Percentiles rank a stretch among this genome's conserved stretches.
Evolutionary conservation across 2,888 invertebrate species (phyloP).

Genomic region (Eurytoma adleriae): DNA sequence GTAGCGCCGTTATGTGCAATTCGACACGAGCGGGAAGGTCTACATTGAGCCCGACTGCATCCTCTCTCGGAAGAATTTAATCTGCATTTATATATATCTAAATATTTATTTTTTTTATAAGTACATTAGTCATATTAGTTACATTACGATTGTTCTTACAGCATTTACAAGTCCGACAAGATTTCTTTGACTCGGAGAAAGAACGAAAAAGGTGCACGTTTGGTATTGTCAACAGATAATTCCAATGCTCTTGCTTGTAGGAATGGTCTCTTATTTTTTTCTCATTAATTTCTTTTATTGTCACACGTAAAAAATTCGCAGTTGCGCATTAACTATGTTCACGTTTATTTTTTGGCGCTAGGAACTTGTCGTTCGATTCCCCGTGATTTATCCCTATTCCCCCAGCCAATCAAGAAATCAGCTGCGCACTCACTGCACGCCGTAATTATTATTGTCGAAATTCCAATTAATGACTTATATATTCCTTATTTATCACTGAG

Average conservation of each 20-base stretch:
- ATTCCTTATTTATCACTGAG: slow-evolving; percentile 33
- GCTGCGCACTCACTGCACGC: neutral
- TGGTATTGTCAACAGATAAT: neutral
- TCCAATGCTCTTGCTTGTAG: slow-evolving; percentile 20
- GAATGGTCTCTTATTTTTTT: slow-evolving; percentile 28
- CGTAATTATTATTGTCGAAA: slow-evolving; percentile 51
- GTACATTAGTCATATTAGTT: slow-evolving; percentile 56
- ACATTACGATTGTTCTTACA: slow-evolving; percentile 57
- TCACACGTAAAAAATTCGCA: slow-evolving; percentile 50
- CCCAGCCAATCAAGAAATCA: slow-evolving; percentile 19
- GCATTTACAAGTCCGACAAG: slow-evolving; percentile 49
- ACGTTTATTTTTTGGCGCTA: slow-evolving; percentile 30
- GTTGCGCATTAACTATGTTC: slow-evolving; percentile 13
- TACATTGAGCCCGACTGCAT: too few species aligned
- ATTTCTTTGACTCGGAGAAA: slow-evolving; percentile 32
- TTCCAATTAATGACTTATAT: slow-evolving; percentile 49
- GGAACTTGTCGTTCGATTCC: slow-evolving; percentile 48
- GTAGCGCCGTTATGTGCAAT: too few species aligned
- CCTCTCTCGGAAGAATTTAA: too few species aligned
- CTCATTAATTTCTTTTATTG: slow-evolving; percentile 30
- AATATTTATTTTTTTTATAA: slow-evolving; percentile 46
- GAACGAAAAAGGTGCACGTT: slow-evolving; percentile 41
- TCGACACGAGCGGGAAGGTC: too few species aligned
- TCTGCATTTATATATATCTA: neutral
- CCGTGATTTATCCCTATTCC: neutral